Conservation (phyloP, 2,797 vertebrate species). For the Yasuhikotakia modesta region DNA sequence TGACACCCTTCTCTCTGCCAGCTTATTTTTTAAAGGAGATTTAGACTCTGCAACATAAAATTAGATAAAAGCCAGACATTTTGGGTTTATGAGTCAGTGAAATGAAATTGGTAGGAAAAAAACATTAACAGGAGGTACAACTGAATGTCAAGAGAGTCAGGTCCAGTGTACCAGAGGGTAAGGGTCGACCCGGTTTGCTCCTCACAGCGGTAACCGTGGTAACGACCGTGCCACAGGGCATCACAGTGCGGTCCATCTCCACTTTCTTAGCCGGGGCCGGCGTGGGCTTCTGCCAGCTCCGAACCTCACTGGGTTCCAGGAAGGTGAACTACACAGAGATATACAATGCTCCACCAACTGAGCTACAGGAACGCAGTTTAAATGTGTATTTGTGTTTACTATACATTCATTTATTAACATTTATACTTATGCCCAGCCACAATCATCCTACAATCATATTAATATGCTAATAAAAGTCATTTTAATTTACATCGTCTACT, state of each 20-base stretch:
- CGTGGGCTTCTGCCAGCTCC: slow-evolving; percentile 79
- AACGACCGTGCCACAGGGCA: slow-evolving; percentile 97
- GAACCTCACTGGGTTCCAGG: slow-evolving; percentile 86
- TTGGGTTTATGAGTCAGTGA: too few relatives aligned
- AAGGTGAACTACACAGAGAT: slow-evolving; percentile 84
- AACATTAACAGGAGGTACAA: not conserved
- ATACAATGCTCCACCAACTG: too few relatives aligned
- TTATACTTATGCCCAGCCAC: too few relatives aligned
- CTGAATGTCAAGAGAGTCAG: not conserved
- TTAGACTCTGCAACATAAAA: slow-evolving; percentile 78
- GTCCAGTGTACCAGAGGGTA: slow-evolving; percentile 69
- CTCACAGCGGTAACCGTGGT: slow-evolving; percentile 95
- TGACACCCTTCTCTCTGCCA: slow-evolving; percentile 86
- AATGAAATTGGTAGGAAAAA: not conserved
- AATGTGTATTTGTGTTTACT: too few relatives aligned
- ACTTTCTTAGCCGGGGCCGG: slow-evolving; percentile 81
- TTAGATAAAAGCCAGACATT: not conserved
- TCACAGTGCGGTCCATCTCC: slow-evolving; percentile 93
- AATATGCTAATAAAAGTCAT: too few relatives aligned
- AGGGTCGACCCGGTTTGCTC: slow-evolving; percentile 85
- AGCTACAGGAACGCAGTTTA: too few relatives aligned
- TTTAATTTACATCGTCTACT: too few relatives aligned
- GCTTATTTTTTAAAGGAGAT: slow-evolving; percentile 79
- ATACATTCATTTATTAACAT: too few relatives aligned
- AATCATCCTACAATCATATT: too few relatives aligned